A percentile compares a stretch with the other conserved stretches of the same genome.
Evolutionary conservation across 2,797 vertebrate species (phyloP).

Genomic region (Podarcis siculus): DNA sequence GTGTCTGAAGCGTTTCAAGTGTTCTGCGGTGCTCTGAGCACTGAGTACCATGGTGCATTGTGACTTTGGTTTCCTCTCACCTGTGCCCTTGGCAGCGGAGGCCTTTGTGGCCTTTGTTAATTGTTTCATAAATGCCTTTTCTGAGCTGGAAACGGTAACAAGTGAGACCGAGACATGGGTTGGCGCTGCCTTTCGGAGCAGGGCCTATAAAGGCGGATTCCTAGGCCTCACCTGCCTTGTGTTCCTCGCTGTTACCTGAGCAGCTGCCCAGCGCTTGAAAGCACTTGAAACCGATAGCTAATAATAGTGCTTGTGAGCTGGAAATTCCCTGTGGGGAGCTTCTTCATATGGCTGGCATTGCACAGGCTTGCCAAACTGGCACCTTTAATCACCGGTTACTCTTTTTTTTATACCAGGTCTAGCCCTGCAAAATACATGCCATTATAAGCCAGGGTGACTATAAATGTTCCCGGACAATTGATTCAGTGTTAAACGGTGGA

Average conservation of each 20-base stretch:
- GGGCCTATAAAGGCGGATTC: background rate
- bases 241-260: background rate
- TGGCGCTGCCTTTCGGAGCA: background rate
- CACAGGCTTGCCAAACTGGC: conserved; percentile 1
- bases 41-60: background rate
- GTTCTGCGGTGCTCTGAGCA: background rate
- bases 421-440: background rate
- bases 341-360: conserved; percentile 5
- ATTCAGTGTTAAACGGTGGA: background rate
- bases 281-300: conserved; percentile 6
- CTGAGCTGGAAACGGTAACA: background rate
- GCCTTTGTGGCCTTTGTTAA: background rate
- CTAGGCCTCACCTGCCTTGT: background rate
- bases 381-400: conserved; percentile 2
- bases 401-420: background rate
- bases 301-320: conserved; percentile 10
- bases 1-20: background rate
- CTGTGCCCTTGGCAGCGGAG: background rate
- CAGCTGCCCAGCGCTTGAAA: background rate
- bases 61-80: background rate
- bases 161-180: background rate
- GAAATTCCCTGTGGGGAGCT: conserved; percentile 27
- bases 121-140: background rate
- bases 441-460: background rate
- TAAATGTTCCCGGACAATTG: conserved; percentile 9